Evolutionary conservation across 2,888 invertebrate species (phyloP).

Genomic region (Cantharis nigra): DNA sequence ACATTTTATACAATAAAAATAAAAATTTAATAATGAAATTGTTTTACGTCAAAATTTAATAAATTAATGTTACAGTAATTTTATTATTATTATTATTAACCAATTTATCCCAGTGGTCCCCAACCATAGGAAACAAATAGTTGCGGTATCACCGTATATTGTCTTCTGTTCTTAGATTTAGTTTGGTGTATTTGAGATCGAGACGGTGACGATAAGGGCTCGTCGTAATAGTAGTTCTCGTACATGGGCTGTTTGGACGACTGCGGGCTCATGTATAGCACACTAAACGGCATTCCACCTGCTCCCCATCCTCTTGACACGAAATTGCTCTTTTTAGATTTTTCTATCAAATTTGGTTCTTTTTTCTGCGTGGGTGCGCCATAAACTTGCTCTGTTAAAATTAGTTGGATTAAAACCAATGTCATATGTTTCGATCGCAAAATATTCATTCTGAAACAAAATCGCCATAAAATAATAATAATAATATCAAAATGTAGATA

Average conservation of each 20-base stretch:
- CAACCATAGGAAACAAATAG: conserved; percentile 61
- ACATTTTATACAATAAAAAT: neutral
- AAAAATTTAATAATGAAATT: neutral
- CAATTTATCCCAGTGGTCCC: conserved; percentile 57
- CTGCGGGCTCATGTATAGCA: conserved; percentile 56
- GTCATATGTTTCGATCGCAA: neutral
- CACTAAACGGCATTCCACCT: conserved; percentile 59
- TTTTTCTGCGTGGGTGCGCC: conserved; percentile 2
- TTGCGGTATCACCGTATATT: conserved; percentile 58
- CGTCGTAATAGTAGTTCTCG: neutral
- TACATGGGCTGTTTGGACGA: conserved; percentile 25
- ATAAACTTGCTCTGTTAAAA: neutral
- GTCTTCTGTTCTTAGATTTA: conserved; percentile 32
- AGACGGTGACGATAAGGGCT: conserved; percentile 7
- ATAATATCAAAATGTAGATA: too few species aligned
- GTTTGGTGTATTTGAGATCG: neutral
- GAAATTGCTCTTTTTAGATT: conserved; percentile 53
- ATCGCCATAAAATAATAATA: neutral
- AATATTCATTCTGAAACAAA: conserved; percentile 16
- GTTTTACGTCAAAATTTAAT: neutral
- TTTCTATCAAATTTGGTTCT: neutral
- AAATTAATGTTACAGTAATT: neutral
- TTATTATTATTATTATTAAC: neutral
- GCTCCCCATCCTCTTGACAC: conserved; percentile 60
- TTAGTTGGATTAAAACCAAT: neutral